Conservation (phyloP, 92 coral and sea anemone genomes). For the Actinernus sp. region DNA sequence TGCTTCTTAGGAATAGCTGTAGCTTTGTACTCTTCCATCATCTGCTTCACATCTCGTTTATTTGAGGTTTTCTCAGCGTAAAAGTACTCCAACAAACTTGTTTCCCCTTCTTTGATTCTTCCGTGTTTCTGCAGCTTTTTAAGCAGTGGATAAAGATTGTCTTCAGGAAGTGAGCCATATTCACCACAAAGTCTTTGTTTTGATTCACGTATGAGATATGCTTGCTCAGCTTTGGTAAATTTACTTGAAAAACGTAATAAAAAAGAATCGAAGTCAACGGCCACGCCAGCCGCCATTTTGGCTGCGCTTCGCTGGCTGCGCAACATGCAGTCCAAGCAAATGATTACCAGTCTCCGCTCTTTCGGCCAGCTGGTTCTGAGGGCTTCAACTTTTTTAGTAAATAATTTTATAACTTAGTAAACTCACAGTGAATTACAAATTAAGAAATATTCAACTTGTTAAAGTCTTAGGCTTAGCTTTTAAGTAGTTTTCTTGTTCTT, state of each 20-base stretch:
- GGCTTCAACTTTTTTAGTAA: too few relatives aligned
- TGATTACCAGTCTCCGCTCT: too few relatives aligned
- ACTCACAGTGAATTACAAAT: too few relatives aligned
- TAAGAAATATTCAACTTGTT: too few relatives aligned
- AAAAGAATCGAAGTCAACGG: background rate
- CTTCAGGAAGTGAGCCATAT: background rate
- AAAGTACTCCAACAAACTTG: background rate
- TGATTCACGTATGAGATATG: background rate
- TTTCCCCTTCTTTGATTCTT: background rate
- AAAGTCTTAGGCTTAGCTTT: too few relatives aligned
- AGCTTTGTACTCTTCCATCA: slow-evolving; percentile 8
- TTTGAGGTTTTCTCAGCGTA: slow-evolving; percentile 49
- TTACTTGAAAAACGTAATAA: background rate
- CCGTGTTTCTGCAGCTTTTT: background rate
- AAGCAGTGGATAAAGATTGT: background rate
- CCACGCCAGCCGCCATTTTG: too few relatives aligned
- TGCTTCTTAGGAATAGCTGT: too few relatives aligned
- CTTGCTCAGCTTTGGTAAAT: background rate
- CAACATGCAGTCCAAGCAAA: too few relatives aligned
- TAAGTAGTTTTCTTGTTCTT: too few relatives aligned
- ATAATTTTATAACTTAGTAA: too few relatives aligned
- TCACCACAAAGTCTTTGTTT: background rate
- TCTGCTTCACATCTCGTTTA: slow-evolving; percentile 19
- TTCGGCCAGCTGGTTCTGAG: too few relatives aligned
- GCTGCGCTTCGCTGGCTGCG: too few relatives aligned